Conservation (phyloP, 2,113 vertebrate species). For the Indicator maculatus region DNA sequence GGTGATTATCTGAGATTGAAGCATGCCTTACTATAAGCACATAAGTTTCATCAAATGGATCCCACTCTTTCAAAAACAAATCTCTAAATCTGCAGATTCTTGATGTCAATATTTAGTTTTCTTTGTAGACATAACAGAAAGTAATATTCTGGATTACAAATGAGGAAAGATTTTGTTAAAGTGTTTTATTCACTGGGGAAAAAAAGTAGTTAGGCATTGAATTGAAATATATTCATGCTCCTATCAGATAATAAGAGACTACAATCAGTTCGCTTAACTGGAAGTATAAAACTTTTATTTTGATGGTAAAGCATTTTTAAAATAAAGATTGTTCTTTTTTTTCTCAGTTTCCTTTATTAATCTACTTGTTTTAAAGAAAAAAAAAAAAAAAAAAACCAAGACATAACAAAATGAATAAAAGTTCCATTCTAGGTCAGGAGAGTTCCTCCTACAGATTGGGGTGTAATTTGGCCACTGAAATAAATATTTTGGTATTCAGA, state of each 20-base stretch:
- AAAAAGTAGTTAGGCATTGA: neutral
- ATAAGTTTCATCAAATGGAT: neutral
- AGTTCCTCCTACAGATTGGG: neutral
- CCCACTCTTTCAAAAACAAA: neutral
- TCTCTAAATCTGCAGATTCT: neutral
- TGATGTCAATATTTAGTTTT: neutral
- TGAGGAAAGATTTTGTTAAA: neutral
- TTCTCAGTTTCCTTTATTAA: slow-evolving; percentile 7
- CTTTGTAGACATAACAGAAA: neutral
- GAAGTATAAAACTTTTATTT: slow-evolving; percentile 6
- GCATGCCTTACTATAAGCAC: neutral
- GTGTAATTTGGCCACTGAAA: neutral
- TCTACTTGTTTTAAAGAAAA: neutral
- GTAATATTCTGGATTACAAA: neutral
- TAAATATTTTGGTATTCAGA: neutral
- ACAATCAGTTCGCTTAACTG: neutral
- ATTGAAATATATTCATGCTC: neutral
- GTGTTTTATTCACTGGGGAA: neutral
- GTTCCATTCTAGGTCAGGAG: neutral
- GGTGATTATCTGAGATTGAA: neutral
- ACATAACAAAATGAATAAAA: neutral
- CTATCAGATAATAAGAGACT: slow-evolving; percentile 29
- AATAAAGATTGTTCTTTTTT: slow-evolving; percentile 1
- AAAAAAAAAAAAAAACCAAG: neutral
- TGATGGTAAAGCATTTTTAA: slow-evolving; percentile 14